Evolutionary conservation across 2,797 vertebrate species (phyloP).

Genomic region (Chiroxiphia lanceolata): DNA sequence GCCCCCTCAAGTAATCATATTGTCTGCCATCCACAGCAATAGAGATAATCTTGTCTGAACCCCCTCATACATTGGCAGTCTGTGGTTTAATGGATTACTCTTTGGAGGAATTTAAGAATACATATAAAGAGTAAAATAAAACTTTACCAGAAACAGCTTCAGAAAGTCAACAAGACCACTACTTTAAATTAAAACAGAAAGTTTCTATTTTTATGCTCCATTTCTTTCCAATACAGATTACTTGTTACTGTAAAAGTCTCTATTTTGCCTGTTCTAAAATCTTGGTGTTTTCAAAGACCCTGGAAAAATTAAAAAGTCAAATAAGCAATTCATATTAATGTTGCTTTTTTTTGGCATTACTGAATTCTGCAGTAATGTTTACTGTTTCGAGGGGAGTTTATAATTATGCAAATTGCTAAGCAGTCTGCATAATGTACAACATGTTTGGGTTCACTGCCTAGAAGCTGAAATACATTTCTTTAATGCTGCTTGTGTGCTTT

Average conservation of each 20-base stretch:
- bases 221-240: neutral
- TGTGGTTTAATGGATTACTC: constrained; percentile 1
- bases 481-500: neutral
- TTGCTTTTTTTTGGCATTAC: constrained; percentile 45
- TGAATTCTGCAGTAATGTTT: constrained; percentile 68
- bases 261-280: neutral
- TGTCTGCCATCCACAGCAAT: neutral
- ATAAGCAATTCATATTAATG: constrained; percentile 62
- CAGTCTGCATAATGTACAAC: constrained; percentile 65
- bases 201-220: neutral
- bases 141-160: constrained; percentile 20
- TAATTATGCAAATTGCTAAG: constrained; percentile 76
- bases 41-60: constrained; percentile 6
- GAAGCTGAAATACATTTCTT: constrained; percentile 52
- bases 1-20: neutral
- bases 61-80: neutral
- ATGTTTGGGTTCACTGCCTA: constrained; percentile 65
- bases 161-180: neutral
- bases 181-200: neutral
- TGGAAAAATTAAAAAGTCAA: constrained; percentile 69
- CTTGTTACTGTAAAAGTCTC: neutral
- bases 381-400: constrained; percentile 70
- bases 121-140: neutral
- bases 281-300: constrained; percentile 23
- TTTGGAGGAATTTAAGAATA: neutral